Percentiles rank a stretch among this genome's conserved stretches.
Conservation (phyloP, 2,888 invertebrate genomes). For the Teleiodes luculella region DNA sequence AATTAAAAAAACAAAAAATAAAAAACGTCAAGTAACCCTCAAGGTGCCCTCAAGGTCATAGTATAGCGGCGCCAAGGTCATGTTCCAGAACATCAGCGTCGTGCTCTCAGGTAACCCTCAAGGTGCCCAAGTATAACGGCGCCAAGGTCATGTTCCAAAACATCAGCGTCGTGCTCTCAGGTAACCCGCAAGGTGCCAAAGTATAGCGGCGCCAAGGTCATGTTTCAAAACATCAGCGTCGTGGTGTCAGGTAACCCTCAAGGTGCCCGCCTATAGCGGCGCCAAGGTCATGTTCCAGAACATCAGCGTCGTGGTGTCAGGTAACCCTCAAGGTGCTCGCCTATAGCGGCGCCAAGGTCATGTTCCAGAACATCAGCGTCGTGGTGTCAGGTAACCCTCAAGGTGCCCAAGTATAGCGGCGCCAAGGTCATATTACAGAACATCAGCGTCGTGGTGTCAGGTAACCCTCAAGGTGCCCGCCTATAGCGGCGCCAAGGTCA, state of each 20-base stretch:
- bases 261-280: too few species aligned
- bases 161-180: conserved; percentile 32
- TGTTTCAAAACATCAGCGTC: conserved; percentile 35
- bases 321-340: background rate
- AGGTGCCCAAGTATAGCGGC: conserved; percentile 26
- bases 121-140: background rate
- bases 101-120: background rate
- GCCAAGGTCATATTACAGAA: conserved; percentile 30
- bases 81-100: background rate
- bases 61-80: too few species aligned
- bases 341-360: background rate
- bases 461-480: too few species aligned
- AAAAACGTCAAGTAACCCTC: too few species aligned
- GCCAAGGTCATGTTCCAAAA: conserved; percentile 29
- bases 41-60: too few species aligned
- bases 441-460: conserved; percentile 32
- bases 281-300: too few species aligned
- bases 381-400: conserved; percentile 39
- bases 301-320: background rate
- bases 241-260: too few species aligned
- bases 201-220: conserved; percentile 14
- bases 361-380: conserved; percentile 35
- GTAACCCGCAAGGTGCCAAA: conserved; percentile 38
- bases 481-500: too few species aligned
- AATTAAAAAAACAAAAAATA: too few species aligned